phyloP scores from a whole-genome alignment of 2,113 vertebrate species.

The Rhynchomys soricoides region DNA sequence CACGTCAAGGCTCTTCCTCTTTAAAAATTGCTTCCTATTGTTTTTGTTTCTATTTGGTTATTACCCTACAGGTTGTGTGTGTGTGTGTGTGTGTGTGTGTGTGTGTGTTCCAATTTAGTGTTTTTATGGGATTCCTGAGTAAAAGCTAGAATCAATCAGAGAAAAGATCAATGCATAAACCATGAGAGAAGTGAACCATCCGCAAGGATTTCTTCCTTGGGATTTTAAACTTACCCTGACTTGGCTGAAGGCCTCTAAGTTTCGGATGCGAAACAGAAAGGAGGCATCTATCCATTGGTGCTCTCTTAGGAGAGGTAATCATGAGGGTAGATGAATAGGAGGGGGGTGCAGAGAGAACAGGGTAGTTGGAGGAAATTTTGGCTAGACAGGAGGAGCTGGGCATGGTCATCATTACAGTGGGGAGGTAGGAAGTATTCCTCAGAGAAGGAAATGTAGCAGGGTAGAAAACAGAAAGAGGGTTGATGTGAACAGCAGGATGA shows the following conservation, averaged over 20 bases:
- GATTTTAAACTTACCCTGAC: background rate
- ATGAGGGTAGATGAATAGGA: background rate
- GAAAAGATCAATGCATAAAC: background rate
- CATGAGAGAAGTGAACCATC: background rate
- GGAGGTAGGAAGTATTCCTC: background rate
- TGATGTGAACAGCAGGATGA: background rate
- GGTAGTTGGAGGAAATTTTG: background rate
- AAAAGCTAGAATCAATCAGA: background rate
- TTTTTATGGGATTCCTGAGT: background rate
- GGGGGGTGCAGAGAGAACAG: too few relatives aligned
- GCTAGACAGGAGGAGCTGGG: background rate
- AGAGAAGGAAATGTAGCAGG: background rate
- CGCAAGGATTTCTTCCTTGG: background rate
- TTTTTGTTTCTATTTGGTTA: background rate
- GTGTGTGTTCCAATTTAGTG: background rate
- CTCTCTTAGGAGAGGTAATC: background rate
- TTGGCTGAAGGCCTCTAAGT: background rate
- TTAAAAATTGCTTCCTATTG: background rate
- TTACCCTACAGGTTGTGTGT: background rate
- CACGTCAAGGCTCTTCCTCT: background rate
- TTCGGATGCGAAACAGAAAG: background rate
- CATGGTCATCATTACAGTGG: background rate
- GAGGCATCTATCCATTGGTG: too few relatives aligned
- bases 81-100: background rate
- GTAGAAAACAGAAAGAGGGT: background rate